Evolutionary conservation across 2,888 invertebrate species (phyloP).

Genomic region (Sarcophaga caerulescens): DNA sequence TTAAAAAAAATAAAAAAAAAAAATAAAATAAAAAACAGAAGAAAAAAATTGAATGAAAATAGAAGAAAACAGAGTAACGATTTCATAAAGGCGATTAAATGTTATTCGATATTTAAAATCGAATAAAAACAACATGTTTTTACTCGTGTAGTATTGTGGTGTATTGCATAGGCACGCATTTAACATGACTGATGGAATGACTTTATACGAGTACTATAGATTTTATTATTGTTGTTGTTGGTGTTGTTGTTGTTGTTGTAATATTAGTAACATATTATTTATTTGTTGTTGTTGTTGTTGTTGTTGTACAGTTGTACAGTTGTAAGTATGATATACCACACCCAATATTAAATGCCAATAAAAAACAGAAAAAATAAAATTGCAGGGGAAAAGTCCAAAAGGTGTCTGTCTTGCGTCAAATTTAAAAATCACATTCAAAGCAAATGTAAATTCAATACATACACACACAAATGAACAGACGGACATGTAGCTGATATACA

Average conservation of each 20-base stretch:
- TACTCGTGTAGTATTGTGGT: neutral
- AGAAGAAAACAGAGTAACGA: neutral
- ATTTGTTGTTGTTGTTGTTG: too few relatives aligned
- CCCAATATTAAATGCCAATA: constrained; percentile 43
- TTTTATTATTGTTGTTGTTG: too few relatives aligned
- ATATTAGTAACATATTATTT: too few relatives aligned
- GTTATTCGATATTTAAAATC: constrained; percentile 46
- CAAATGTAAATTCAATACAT: constrained; percentile 49
- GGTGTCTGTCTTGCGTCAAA: constrained; percentile 41
- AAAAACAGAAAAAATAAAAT: too few relatives aligned
- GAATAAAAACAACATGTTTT: constrained; percentile 42
- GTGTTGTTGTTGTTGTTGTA: too few relatives aligned
- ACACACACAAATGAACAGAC: constrained; percentile 8
- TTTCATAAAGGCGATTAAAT: constrained; percentile 45
- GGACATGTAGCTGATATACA: neutral
- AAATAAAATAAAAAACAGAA: too few relatives aligned
- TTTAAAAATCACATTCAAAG: constrained; percentile 52
- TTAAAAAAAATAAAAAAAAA: too few relatives aligned
- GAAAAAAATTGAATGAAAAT: too few relatives aligned
- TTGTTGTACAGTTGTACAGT: too few relatives aligned
- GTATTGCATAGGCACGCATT: constrained; percentile 15
- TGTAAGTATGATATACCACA: constrained; percentile 40
- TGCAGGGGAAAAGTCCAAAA: constrained; percentile 1
- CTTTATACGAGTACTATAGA: neutral
- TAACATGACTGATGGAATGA: neutral